Evolutionary conservation across 2,797 vertebrate genomes (phyloP).

Genomic region (Austrolebias charrua): DNA sequence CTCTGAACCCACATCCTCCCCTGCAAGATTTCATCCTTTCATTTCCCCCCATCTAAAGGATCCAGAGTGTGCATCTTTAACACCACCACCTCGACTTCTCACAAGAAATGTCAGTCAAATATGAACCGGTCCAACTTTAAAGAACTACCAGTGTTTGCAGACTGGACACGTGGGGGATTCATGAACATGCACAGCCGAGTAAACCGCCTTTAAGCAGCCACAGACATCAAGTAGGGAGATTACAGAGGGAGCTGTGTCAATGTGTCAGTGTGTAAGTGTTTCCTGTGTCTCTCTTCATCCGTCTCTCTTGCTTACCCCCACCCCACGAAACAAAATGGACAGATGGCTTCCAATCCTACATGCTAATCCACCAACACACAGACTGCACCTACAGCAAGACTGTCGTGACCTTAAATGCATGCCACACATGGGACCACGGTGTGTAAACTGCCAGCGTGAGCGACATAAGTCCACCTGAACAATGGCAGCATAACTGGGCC

Average conservation of each 20-base stretch:
- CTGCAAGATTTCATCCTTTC: conserved; percentile 48
- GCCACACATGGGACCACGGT: conserved; percentile 30
- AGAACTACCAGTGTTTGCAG: conserved; percentile 7
- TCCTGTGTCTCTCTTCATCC: conserved; percentile 61
- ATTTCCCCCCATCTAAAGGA: conserved; percentile 7
- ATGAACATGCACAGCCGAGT: conserved; percentile 28
- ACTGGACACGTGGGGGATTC: conserved; percentile 15
- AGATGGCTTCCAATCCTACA: conserved; percentile 82
- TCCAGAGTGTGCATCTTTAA: conserved; percentile 25
- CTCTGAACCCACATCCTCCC: conserved; percentile 41
- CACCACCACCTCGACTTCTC: conserved; percentile 15
- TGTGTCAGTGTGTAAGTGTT: conserved; percentile 77
- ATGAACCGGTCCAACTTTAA: not conserved
- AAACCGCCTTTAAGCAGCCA: conserved; percentile 58
- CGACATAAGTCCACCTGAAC: conserved; percentile 35
- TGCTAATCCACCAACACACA: conserved; percentile 79
- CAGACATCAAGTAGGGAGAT: conserved; percentile 73
- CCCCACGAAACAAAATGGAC: conserved; percentile 75
- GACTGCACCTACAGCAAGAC: conserved; percentile 68
- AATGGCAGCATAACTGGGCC: conserved; percentile 54
- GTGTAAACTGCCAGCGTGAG: conserved; percentile 42
- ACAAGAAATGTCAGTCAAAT: not conserved
- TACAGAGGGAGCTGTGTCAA: conserved; percentile 72
- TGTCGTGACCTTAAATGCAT: conserved; percentile 42
- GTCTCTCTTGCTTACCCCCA: conserved; percentile 64